Evolutionary conservation across 2,888 invertebrate genomes (phyloP), one percentile per base, ranked within the genome.

Genomic region (Drosophila melanosoma): DNA sequence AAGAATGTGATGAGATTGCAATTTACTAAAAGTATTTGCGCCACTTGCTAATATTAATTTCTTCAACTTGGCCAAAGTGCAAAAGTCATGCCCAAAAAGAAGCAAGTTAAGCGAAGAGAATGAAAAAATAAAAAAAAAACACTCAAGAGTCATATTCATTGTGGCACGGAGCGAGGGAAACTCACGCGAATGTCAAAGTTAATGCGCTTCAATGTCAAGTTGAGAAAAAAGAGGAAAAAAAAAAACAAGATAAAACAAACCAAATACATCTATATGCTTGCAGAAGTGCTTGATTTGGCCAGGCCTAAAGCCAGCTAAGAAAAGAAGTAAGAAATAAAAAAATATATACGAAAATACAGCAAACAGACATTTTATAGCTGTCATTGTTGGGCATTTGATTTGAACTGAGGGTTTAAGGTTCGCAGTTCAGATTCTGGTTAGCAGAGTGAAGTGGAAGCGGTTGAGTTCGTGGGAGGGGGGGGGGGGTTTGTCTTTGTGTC

Each of bases 81-180:
- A 82, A 89, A 89, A 89, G 89, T 89, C 85, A 85, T 81, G 82
- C 68, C 68, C 48, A 48, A 33, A 52, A 49, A 38, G 45, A 33
- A 36, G 17, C 17, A 54, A 56, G 26, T 26, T 26, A 56, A 38
- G 23, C 15, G 56, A 40, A 57, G 26, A 36, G 17, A 49, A 15
- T 23, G 10, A 42, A 48, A 15, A 51, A 17, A 40, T 15, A 42
- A 32, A 33, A 35, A 23, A 33, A 36, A 71, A 68, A 66, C 69
- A 74, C 79, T 76, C 67, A 78, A 76, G 87, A 76, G 74, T 76
- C 87, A 84, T 87, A 87, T 83, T 89, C 89, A 78, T 70, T 83
- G 66, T 73, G 63, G 63, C 51, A 36, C n/a, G 26, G 36, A 49
- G 53, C 57, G 42, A 38, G 40, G 45, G 35, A 66, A 67, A 58